These are phyloP conservation scores for Stegodyphus dumicola DNA, from an alignment of 1,140 invertebrate genomes.

Conservation along the genomic window DNA sequence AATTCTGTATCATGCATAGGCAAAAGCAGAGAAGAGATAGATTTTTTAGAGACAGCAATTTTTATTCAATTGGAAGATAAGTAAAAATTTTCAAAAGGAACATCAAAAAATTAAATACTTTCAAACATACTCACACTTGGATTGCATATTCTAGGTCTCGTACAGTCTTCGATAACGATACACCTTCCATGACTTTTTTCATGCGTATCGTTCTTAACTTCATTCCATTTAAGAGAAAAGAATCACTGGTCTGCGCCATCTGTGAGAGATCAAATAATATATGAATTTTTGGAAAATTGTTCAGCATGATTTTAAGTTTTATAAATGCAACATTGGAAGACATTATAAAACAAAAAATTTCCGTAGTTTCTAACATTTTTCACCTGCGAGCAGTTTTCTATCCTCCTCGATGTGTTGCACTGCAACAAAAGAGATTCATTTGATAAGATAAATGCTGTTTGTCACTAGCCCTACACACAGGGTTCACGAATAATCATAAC, in stretches of 20 bases:
- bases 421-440: no score
- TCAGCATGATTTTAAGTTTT: no score
- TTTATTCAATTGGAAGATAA: background rate
- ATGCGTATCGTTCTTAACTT: background rate
- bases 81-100: background rate
- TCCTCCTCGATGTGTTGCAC: no score
- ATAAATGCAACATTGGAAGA: background rate
- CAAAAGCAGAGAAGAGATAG: no score
- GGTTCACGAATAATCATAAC: no score
- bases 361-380: no score
- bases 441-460: no score
- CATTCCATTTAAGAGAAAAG: slow-evolving; percentile 39
- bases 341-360: background rate
- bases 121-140: slow-evolving; percentile 21
- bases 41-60: no score
- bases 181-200: slow-evolving; percentile 33
- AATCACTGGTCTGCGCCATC: slow-evolving; percentile 4
- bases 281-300: no score
- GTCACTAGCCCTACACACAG: no score
- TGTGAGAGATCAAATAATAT: background rate
- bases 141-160: slow-evolving; percentile 18
- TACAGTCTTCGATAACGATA: slow-evolving; percentile 1
- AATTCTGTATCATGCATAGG: no score
- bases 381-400: no score
- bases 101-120: background rate